These are phyloP conservation scores for Silurus meridionalis DNA, from an alignment of 2,113 vertebrate species.

Conservation along the genomic window DNA sequence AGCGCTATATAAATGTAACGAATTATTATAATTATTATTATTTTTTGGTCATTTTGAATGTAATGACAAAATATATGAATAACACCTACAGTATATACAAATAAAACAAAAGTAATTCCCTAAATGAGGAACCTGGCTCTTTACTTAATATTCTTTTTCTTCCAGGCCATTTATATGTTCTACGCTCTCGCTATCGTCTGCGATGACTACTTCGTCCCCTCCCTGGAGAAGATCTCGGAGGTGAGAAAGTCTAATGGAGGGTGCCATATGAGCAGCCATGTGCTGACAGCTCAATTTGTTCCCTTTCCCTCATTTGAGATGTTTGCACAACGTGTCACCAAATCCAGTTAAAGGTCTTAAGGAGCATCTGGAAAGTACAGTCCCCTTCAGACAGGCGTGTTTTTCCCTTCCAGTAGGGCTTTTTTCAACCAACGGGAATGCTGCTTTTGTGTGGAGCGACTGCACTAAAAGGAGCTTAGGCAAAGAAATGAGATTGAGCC, in stretches of 20 bases:
- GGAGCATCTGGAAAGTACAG: neutral
- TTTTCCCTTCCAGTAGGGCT: neutral
- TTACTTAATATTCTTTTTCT: neutral
- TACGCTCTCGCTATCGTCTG: conserved; percentile 78
- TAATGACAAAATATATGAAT: neutral
- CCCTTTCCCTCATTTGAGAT: neutral
- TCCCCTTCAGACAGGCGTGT: neutral
- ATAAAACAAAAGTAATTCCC: neutral
- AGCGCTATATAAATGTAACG: too few relatives aligned
- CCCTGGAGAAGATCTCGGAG: conserved; percentile 80
- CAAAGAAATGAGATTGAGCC: conserved; percentile 35
- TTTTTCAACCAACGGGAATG: conserved; percentile 12
- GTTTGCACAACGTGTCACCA: conserved; percentile 20
- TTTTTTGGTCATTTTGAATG: neutral
- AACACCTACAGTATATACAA: neutral
- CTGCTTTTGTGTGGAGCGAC: conserved; percentile 8
- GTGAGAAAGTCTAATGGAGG: conserved; percentile 57
- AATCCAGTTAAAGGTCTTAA: conserved; percentile 31
- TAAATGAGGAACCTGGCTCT: neutral
- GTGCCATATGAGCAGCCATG: neutral
- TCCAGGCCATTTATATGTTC: conserved; percentile 79
- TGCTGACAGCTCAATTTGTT: conserved; percentile 41
- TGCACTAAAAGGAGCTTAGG: conserved; percentile 30
- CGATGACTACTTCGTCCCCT: conserved; percentile 79
- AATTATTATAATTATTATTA: too few relatives aligned